Conservation (phyloP, 2,113 vertebrate species). For the Cyrtonyx montezumae region DNA sequence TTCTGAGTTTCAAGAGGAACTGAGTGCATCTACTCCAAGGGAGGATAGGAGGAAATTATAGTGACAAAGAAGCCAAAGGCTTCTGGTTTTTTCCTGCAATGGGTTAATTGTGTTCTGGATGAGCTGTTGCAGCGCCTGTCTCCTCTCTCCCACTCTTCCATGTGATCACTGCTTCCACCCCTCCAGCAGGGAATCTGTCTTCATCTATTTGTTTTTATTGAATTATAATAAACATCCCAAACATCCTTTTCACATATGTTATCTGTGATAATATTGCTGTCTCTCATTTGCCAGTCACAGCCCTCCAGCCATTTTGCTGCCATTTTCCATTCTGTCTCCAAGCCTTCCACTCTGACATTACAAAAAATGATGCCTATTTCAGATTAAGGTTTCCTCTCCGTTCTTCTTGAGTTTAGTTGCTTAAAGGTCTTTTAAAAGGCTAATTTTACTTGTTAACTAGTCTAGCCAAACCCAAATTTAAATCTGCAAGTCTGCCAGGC, state of each 20-base stretch:
- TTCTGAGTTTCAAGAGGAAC: neutral
- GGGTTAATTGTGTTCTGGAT: neutral
- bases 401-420: neutral
- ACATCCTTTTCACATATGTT: neutral
- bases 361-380: neutral
- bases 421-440: neutral
- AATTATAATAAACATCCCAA: neutral
- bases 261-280: neutral
- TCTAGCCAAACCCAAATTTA: neutral
- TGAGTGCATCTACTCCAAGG: neutral
- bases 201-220: conserved; percentile 9
- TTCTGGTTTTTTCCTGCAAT: neutral
- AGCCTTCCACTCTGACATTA: neutral
- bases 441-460: conserved; percentile 1
- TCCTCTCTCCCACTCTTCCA: neutral
- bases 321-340: fast-evolving
- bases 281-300: neutral
- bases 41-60: neutral
- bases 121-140: neutral
- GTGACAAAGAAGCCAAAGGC: neutral
- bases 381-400: neutral
- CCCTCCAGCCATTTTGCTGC: neutral
- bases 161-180: neutral
- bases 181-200: neutral
- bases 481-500: neutral